phyloP scores from a whole-genome alignment of 2,888 invertebrate genomes.

The Calameuta pallipes region DNA sequence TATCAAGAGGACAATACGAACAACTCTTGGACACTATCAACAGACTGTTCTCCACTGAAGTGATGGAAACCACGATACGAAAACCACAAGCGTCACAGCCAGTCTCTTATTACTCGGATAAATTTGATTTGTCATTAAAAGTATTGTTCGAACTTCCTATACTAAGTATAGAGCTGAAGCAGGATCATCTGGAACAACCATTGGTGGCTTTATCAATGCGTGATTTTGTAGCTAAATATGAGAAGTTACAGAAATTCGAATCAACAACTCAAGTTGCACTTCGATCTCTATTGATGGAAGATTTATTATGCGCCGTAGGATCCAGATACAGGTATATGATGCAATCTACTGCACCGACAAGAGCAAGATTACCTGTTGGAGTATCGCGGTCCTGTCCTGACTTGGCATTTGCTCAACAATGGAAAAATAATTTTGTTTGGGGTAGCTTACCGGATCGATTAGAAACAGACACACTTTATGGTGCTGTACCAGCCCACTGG shows the following conservation, averaged over 20 bases:
- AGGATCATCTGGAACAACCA: constrained; percentile 79
- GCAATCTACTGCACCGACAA: constrained; percentile 72
- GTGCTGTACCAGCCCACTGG: constrained; percentile 60
- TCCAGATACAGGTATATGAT: constrained; percentile 88
- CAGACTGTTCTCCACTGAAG: constrained; percentile 54
- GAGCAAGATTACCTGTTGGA: constrained; percentile 51
- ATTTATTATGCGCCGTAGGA: constrained; percentile 81
- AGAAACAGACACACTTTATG: constrained; percentile 58
- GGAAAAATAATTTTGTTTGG: constrained; percentile 41
- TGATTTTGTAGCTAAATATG: constrained; percentile 83
- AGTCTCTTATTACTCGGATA: constrained; percentile 47
- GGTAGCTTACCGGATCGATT: constrained; percentile 60
- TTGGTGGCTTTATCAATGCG: constrained; percentile 88
- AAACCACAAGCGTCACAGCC: constrained; percentile 40
- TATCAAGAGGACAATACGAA: constrained; percentile 89
- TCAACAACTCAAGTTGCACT: constrained; percentile 84
- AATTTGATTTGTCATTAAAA: constrained; percentile 60
- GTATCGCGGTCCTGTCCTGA: constrained; percentile 85
- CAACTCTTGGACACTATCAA: constrained; percentile 83
- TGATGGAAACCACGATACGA: constrained; percentile 56
- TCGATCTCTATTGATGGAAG: constrained; percentile 90
- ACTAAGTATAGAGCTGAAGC: constrained; percentile 81
- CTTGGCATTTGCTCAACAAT: constrained; percentile 66
- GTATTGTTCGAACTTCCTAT: constrained; percentile 80
- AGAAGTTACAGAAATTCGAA: constrained; percentile 75